phyloP scores from a whole-genome alignment of 2,888 invertebrate genomes.

The Leuctra nigra region DNA sequence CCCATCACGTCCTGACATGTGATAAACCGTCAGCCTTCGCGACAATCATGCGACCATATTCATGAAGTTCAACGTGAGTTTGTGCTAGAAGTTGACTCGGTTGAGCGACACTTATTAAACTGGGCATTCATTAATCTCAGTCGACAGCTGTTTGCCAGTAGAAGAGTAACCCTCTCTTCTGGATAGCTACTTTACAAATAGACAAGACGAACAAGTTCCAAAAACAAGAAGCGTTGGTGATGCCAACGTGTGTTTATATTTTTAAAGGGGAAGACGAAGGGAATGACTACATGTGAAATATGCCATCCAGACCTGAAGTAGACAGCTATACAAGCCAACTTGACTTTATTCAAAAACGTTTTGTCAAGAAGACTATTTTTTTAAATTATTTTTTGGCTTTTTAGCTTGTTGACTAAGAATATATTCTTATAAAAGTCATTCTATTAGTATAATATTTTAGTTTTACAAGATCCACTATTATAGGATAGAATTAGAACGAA shows the following conservation, averaged over 20 bases:
- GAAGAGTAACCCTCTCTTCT: background rate
- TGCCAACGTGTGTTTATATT: slow-evolving; percentile 1
- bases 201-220: background rate
- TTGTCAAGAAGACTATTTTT: background rate
- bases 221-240: background rate
- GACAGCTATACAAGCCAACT: too few species aligned
- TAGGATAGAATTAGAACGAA: too few species aligned
- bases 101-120: slow-evolving; percentile 27
- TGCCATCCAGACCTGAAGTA: background rate
- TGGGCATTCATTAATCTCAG: slow-evolving; percentile 21
- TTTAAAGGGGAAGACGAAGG: background rate
- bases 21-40: too few species aligned
- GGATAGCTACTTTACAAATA: slow-evolving; percentile 10
- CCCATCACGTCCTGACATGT: too few species aligned
- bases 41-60: too few species aligned
- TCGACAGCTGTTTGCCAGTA: slow-evolving; percentile 16
- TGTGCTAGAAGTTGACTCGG: too few species aligned
- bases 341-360: background rate
- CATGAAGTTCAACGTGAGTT: too few species aligned
- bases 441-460: too few species aligned
- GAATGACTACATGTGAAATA: slow-evolving; percentile 3
- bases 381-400: too few species aligned
- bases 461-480: too few species aligned
- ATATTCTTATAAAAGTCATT: too few species aligned
- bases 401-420: too few species aligned